These are phyloP conservation scores for Mastigias papua DNA, from an alignment of 30 jellyfish, hydroid and myxozoan species.

Conservation along the genomic window DNA sequence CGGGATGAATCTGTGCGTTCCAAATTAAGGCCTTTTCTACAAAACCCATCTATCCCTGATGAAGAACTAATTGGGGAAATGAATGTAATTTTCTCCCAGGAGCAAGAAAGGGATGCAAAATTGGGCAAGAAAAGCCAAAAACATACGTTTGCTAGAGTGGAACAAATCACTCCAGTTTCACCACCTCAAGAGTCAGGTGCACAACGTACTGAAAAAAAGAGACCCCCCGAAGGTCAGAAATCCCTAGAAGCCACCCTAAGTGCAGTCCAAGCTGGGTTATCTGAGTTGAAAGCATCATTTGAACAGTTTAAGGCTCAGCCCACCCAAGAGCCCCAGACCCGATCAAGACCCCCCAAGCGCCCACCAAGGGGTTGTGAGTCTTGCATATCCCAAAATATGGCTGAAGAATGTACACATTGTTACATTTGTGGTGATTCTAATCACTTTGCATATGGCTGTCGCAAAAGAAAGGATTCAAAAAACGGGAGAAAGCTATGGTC, in stretches of 20 bases:
- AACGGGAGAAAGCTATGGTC: slow-evolving; percentile 48
- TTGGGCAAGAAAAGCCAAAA: slow-evolving; percentile 17
- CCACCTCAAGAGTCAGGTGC: slow-evolving; percentile 8
- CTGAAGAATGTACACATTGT: slow-evolving; percentile 66
- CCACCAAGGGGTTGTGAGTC: slow-evolving; percentile 44
- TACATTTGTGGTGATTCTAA: slow-evolving; percentile 59
- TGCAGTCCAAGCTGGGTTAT: slow-evolving; percentile 39
- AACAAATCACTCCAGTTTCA: slow-evolving; percentile 15
- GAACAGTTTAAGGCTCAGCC: slow-evolving; percentile 39
- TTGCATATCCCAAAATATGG: slow-evolving; percentile 15
- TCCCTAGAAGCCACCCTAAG: slow-evolving; percentile 36
- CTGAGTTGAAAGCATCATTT: slow-evolving; percentile 51
- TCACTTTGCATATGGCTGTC: slow-evolving; percentile 62
- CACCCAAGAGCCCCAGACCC: slow-evolving; percentile 2
- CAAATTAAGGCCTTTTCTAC: slow-evolving; percentile 44
- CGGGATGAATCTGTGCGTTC: slow-evolving; percentile 39
- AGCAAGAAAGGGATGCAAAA: slow-evolving; percentile 63
- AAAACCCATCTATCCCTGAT: slow-evolving; percentile 32
- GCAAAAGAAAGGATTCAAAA: slow-evolving; percentile 31
- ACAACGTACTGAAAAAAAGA: slow-evolving; percentile 7
- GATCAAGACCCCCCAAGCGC: slow-evolving; percentile 25
- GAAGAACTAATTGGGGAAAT: slow-evolving; percentile 29
- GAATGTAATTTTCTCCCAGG: slow-evolving; percentile 48
- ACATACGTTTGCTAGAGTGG: slow-evolving; percentile 18
- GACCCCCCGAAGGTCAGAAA: slow-evolving; percentile 13